phyloP scores from a whole-genome alignment of 2,113 vertebrate genomes.

The Mixornis gularis region DNA sequence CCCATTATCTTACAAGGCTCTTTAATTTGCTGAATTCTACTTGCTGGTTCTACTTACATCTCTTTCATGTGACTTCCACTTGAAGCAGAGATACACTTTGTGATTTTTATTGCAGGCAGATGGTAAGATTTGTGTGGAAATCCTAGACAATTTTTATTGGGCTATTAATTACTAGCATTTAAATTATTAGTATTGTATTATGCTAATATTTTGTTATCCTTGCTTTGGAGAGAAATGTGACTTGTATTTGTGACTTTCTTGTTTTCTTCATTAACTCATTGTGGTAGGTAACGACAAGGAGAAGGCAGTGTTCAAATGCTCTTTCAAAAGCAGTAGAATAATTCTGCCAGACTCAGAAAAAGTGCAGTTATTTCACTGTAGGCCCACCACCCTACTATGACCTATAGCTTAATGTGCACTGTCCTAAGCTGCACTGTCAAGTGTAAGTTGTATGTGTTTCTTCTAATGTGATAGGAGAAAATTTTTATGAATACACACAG shows the following conservation, averaged over 20 bases:
- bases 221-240: neutral
- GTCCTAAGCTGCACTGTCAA: neutral
- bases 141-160: neutral
- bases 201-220: conserved; percentile 21
- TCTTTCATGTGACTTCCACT: conserved; percentile 25
- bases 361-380: neutral
- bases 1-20: neutral
- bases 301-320: neutral
- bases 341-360: neutral
- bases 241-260: neutral
- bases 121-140: conserved; percentile 27
- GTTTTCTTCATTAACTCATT: neutral
- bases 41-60: neutral
- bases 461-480: neutral
- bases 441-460: neutral
- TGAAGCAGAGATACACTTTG: conserved; percentile 16
- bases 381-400: neutral
- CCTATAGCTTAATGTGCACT: neutral
- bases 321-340: neutral
- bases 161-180: conserved; percentile 21
- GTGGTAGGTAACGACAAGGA: neutral
- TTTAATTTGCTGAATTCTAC: conserved; percentile 24
- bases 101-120: conserved; percentile 27
- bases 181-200: neutral
- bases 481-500: neutral